Base-by-base conservation (phyloP, 2,113 vertebrate genomes). In the Ammodytes dubius region DNA sequence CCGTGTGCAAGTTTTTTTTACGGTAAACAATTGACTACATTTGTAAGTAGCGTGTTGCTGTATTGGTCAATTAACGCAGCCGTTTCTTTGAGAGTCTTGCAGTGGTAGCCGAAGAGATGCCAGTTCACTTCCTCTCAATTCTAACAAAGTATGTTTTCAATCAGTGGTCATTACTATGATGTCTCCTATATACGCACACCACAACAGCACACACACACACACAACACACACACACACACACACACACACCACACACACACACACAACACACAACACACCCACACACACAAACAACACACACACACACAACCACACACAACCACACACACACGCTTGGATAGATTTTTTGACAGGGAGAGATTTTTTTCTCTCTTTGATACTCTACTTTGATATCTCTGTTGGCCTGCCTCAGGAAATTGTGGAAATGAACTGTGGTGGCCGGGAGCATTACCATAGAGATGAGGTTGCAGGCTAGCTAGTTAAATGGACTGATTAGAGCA, bases 361-460 rank as follows among this genome's bases (percentile, higher is more conserved):
- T n/a, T n/a, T n/a, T n/a, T 47, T 15, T 54, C 60, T 58, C 71
- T 86, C 57, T 82, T 75, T 65, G 47, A 27, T 1, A 27, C 27
- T 27, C 27, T 74, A 40, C 58, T 58, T 68, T 73, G 50, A 87
- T 82, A 85, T 83, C 85, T 84, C 57, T 79, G 52, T 85, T 88
- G 83, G 81, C 57, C 61, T 69, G 79, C 81, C 63, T 73, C 9
- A 72, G 70, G 79, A 87, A 89, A 81, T 74, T 79, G 83, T 81
- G 73, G 68, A 88, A 87, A 89, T 88, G 69, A 87, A 89, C 90
- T 84, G 71, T 71, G 69, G 77, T 66, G 77, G 53, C 81, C 4
- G 17, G 49, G 42, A 64, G 70, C 78, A 90, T 93, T 90, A 87
- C 59, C 87, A 88, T 87, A 87, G 83, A 89, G 87, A 91, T 87